phyloP scores from a whole-genome alignment of 2,113 vertebrate genomes.

The Zonotrichia leucophrys region DNA sequence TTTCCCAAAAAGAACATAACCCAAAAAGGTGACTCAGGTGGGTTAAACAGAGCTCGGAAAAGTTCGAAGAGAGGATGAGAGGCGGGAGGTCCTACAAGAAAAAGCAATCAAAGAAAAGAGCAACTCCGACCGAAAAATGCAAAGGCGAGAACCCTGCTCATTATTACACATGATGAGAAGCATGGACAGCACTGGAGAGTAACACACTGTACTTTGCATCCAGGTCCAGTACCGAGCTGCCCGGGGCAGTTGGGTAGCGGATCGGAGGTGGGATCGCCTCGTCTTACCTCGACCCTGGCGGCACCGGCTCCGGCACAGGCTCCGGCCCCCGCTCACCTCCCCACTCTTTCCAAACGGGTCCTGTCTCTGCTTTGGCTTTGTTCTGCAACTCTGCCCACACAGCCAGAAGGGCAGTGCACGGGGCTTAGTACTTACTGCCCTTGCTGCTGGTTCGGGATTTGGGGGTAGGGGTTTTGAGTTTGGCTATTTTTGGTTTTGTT shows the following conservation, averaged over 20 bases:
- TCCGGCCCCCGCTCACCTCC: constrained; percentile 18
- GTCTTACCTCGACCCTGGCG: constrained; percentile 8
- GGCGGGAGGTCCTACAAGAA: constrained; percentile 56
- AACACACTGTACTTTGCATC: constrained; percentile 89
- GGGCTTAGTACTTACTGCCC: constrained; percentile 27
- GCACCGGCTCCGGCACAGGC: neutral
- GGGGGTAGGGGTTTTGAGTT: neutral
- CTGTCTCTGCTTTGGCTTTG: constrained; percentile 51
- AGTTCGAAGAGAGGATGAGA: constrained; percentile 56
- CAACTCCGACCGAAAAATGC: constrained; percentile 63
- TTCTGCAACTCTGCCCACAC: constrained; percentile 43
- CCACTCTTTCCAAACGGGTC: constrained; percentile 45
- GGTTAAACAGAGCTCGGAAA: constrained; percentile 63
- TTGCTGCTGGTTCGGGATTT: constrained; percentile 23
- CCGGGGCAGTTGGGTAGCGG: constrained; percentile 62
- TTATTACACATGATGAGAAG: constrained; percentile 76
- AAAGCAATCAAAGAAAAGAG: constrained; percentile 57
- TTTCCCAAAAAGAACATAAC: constrained; percentile 50
- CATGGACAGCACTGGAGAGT: constrained; percentile 86
- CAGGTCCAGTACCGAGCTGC: constrained; percentile 75
- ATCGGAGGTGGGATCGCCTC: constrained; percentile 38
- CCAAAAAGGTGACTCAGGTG: constrained; percentile 42
- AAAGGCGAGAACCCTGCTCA: constrained; percentile 67
- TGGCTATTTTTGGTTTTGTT: neutral
- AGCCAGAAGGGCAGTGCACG: constrained; percentile 38